Evolutionary conservation across 2,797 vertebrate species (phyloP), one percentile per base, ranked within the genome.

Genomic region (Spea hammondii): DNA sequence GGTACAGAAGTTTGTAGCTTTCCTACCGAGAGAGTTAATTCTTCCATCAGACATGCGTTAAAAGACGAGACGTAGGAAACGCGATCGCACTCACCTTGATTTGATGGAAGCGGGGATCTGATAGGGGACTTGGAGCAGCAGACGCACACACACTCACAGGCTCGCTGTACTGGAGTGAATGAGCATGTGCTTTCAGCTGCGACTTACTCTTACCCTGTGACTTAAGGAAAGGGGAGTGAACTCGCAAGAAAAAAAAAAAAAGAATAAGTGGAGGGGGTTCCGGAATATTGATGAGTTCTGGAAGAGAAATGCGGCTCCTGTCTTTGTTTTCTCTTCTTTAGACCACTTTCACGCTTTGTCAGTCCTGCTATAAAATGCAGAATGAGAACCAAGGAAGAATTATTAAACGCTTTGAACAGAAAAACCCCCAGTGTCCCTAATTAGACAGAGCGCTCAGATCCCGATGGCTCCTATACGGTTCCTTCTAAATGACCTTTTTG

Each of bases 241-340:
- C 83, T 86, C 79, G 8, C 9, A 59, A 83, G 82, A 59, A 32
- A 46, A 49, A 65, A 80, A 80, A 75, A 82, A 83, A 59, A 80
- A 55, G 70, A n/a, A 51, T 14, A 77, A 0, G 78, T 0, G 72
- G 71, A 70, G 12, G 83, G 89, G 86, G 86, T 90, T 78, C 88
- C 86, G 87, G 91, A 93, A 93, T 94, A 95, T 92, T 92, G 90
- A 95, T 92, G 86, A 89, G 89, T 83, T 79, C 83, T 84, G 90
- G 89, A 86, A 84, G 85, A 74, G 80, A 88, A 91, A 87, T 80
- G 84, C 69, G 77, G 87, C 86, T 84, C 88, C 86, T 89, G 83
- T 62, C 86, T 89, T 89, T 88, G 85, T 94, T 90, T 92, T 89
- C 86, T 79, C 32, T 78, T 84, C 84, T 91, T 93, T 88, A 92